A percentile compares a stretch with the other conserved stretches of the same genome.
phyloP scores from a whole-genome alignment of 2,888 invertebrate species.

The Corythucha ciliata region DNA sequence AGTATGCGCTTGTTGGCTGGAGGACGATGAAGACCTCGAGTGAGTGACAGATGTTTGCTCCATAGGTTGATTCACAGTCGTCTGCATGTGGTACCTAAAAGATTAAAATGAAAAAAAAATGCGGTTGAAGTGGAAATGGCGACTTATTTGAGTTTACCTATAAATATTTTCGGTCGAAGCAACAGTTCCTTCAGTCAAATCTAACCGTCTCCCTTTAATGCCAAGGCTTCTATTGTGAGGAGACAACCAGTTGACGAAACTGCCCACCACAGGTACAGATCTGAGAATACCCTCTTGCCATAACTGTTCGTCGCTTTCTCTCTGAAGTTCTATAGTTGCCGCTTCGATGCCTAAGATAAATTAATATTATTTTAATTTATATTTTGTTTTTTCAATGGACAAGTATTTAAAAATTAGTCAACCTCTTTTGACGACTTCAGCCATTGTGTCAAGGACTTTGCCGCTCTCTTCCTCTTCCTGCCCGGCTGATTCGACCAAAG shows the following conservation, averaged over 20 bases:
- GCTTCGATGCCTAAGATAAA: conserved; percentile 68
- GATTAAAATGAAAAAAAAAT: too few relatives aligned
- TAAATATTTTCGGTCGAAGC: conserved; percentile 72
- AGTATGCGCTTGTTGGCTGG: conserved; percentile 24
- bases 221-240: conserved; percentile 63
- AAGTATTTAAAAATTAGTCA: too few relatives aligned
- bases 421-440: conserved; percentile 85
- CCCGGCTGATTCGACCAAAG: conserved; percentile 75
- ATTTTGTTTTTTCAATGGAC: too few relatives aligned
- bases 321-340: conserved; percentile 81
- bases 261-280: conserved; percentile 80
- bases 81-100: conserved; percentile 30
- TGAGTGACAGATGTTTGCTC: conserved; percentile 59
- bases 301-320: conserved; percentile 79
- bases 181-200: conserved; percentile 65
- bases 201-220: conserved; percentile 72
- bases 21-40: conserved; percentile 49
- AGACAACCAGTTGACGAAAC: conserved; percentile 94
- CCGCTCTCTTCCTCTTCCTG: conserved; percentile 90
- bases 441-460: conserved; percentile 85
- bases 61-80: conserved; percentile 45
- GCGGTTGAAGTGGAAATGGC: background rate
- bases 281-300: conserved; percentile 92
- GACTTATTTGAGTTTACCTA: conserved; percentile 38
- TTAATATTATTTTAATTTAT: background rate